Evolutionary conservation across 2,888 invertebrate genomes (phyloP).

Genomic region (Patella pellucida): DNA sequence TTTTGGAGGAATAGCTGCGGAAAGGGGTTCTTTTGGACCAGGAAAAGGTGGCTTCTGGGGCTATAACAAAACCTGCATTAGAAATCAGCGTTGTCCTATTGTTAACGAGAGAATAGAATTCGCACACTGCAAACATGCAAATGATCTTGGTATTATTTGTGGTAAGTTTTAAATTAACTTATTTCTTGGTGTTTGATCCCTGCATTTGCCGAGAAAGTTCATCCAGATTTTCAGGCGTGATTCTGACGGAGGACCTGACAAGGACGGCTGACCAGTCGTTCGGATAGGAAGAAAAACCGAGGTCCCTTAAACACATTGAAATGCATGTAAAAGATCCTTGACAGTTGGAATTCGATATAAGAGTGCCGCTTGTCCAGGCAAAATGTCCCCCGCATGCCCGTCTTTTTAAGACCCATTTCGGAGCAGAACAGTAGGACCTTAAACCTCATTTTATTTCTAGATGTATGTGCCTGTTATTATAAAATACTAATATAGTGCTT

Average conservation of each 20-base stretch:
- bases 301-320: too few species aligned
- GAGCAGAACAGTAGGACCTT: background rate
- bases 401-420: too few species aligned
- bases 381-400: too few species aligned
- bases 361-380: too few species aligned
- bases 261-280: too few species aligned
- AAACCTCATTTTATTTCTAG: background rate
- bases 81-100: conserved; percentile 41
- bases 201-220: background rate
- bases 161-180: conserved; percentile 40
- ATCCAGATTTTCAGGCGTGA: too few species aligned
- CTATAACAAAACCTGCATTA: conserved; percentile 55
- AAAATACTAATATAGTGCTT: too few species aligned
- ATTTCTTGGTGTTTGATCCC: background rate
- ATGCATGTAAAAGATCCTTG: too few species aligned
- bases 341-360: too few species aligned
- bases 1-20: conserved; percentile 54
- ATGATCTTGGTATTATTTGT: conserved; percentile 56
- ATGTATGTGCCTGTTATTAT: background rate
- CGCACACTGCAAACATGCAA: conserved; percentile 40
- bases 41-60: conserved; percentile 52
- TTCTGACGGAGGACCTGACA: too few species aligned
- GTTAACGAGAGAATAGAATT: conserved; percentile 34
- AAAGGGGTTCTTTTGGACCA: conserved; percentile 50
- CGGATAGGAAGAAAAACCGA: too few species aligned